phyloP scores from a whole-genome alignment of 2,113 vertebrate species.

The Oryzias melastigma region DNA sequence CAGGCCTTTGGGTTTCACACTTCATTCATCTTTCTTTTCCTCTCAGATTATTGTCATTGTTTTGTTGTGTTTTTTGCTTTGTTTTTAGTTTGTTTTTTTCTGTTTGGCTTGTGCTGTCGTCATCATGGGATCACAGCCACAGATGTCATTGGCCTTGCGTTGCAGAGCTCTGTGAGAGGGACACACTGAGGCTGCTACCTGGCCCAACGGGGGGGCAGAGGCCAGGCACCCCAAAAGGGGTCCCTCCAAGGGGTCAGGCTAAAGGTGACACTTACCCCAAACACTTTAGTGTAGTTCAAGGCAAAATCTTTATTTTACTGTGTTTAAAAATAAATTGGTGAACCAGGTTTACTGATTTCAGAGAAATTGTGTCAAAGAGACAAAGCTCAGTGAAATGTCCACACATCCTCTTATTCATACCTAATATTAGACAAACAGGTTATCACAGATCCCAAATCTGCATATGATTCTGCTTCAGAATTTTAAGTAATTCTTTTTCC shows the following conservation, averaged over 20 bases:
- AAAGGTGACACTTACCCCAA: constrained; percentile 82
- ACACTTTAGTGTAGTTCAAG: constrained; percentile 77
- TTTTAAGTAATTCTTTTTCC: constrained; percentile 11
- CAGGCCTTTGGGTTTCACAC: constrained; percentile 41
- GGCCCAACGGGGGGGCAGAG: constrained; percentile 63
- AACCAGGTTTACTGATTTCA: neutral
- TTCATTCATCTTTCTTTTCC: constrained; percentile 69
- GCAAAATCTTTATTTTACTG: constrained; percentile 81
- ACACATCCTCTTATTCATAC: neutral
- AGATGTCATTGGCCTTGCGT: constrained; percentile 83
- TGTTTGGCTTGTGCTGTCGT: constrained; percentile 74
- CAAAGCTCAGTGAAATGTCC: constrained; percentile 8
- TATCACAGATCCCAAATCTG: too few relatives aligned
- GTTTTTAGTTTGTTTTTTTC: constrained; percentile 71
- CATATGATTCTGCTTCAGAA: neutral
- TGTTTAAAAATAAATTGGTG: constrained; percentile 12
- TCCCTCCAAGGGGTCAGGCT: constrained; percentile 77
- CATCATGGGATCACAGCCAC: constrained; percentile 81
- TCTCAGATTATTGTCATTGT: constrained; percentile 68
- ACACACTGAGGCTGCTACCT: constrained; percentile 67
- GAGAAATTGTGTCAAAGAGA: constrained; percentile 15
- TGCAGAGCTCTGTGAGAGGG: constrained; percentile 78
- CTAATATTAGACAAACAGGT: too few relatives aligned
- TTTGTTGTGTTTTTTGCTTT: constrained; percentile 64
- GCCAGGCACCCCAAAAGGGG: constrained; percentile 63